phyloP scores from a whole-genome alignment of 2,888 invertebrate species.

The Cephus pygmeus region DNA sequence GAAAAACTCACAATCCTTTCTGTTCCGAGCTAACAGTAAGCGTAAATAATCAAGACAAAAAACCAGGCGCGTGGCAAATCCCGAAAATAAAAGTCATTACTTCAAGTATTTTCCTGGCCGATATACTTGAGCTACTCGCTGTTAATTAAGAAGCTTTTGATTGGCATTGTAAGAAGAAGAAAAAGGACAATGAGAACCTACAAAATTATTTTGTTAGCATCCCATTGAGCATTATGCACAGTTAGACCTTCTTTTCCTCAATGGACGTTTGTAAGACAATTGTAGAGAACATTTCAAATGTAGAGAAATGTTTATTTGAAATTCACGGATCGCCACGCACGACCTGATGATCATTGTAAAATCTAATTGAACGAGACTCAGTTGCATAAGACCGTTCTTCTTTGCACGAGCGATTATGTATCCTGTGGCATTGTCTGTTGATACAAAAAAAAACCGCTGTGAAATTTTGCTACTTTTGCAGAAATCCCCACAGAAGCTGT shows the following conservation, averaged over 20 bases:
- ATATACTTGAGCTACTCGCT: not conserved
- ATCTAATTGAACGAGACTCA: not conserved
- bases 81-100: not conserved
- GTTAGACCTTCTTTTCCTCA: not conserved
- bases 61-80: not conserved
- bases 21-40: not conserved
- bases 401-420: not conserved
- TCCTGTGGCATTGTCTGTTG: not conserved
- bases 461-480: constrained; percentile 59
- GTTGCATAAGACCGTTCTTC: not conserved
- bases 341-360: not conserved
- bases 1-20: not conserved
- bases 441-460: not conserved
- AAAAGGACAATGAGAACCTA: not conserved
- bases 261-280: not conserved
- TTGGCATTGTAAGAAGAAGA: not conserved
- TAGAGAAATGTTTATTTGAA: not conserved
- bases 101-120: not conserved
- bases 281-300: not conserved
- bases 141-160: not conserved
- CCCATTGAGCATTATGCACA: not conserved
- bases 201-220: not conserved
- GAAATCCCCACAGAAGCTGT: constrained; percentile 80
- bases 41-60: not conserved
- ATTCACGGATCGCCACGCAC: not conserved